Percentiles rank a stretch among this genome's conserved stretches.
These are phyloP conservation scores for Pygoscelis adeliae DNA, from an alignment of 2,113 vertebrate genomes.

Conservation along the genomic window DNA sequence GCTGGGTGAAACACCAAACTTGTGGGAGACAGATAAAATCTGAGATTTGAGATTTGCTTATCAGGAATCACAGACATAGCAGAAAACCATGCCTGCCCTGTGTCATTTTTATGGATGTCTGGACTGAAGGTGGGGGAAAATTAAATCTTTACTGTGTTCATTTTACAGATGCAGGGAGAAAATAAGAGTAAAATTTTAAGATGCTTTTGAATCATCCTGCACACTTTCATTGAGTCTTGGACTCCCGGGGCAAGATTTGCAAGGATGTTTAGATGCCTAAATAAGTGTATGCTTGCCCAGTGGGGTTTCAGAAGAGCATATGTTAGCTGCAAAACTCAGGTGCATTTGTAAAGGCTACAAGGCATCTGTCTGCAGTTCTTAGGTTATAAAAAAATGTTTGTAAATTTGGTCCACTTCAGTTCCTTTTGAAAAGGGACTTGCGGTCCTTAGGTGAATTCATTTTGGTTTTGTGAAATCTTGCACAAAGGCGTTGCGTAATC, in stretches of 20 bases:
- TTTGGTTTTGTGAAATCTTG: not conserved
- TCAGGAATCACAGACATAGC: fast-evolving
- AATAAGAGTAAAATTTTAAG: not conserved
- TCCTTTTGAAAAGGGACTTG: not conserved
- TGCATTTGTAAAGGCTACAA: not conserved
- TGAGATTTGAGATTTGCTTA: fast-evolving
- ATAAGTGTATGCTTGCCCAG: not conserved
- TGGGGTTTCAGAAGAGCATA: not conserved
- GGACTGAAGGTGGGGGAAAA: not conserved
- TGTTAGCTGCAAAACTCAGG: not conserved
- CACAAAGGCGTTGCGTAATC: not conserved
- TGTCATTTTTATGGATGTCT: not conserved
- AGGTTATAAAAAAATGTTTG: not conserved
- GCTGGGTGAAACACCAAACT: not conserved
- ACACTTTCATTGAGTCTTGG: not conserved
- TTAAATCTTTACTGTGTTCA: fast-evolving
- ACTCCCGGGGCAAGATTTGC: not conserved
- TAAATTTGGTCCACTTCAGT: not conserved
- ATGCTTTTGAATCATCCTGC: not conserved
- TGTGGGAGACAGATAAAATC: not conserved
- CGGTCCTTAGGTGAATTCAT: not conserved
- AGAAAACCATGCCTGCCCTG: not conserved
- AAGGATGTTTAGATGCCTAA: not conserved
- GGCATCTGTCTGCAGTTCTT: not conserved
- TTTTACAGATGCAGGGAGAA: not conserved